Evolutionary conservation across 2,888 invertebrate genomes (phyloP), one percentile per base, ranked within the genome.

Genomic region (Macrosiphum euphorbiae): DNA sequence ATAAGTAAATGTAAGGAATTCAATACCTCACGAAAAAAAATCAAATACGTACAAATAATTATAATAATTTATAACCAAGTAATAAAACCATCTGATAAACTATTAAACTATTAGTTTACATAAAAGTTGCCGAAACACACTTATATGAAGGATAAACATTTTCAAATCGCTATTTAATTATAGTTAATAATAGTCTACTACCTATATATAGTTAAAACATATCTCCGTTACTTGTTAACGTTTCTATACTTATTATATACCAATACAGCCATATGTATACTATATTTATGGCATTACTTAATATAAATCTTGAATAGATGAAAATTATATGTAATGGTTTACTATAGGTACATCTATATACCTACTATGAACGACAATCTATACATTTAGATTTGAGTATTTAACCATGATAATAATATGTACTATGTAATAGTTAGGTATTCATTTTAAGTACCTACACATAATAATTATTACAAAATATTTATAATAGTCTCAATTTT

Each of bases 101-200:
- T 86, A 86, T 91, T 55, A n/a, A 85, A 85, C 85, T 86, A 86
- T 91, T 85, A 86, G n/a, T 92, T 61, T 92, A 35, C 44, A n/a
- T 10, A 55, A 41, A 85, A 26, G 26, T 92, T 50, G 24, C 13
- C 26, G 58, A 47, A 92, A 85, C 41, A 44, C 41, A 44, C 44
- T 58, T 13, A 11, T 16, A 44, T 20, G 26, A 58, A 47, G 28
- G 13, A 86, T n/a, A n/a, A 26, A 92, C 47, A n/a, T 61, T 7
- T 86, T 58, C 86, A 47, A 86, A 92, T 61, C 61, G 20, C 35
- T 35, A 78, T 58, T 8, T 61, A 92, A 86, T 92, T 92, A 92
- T 35, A 86, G 58, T 50, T 61, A 61, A 92, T 55, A 91, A 92
- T 55, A 91, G 35, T 35, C 78, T 78, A 78, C 35, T 41, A 16